Conservation (phyloP, 2,797 vertebrate genomes). For the Crypturellus tataupa region DNA sequence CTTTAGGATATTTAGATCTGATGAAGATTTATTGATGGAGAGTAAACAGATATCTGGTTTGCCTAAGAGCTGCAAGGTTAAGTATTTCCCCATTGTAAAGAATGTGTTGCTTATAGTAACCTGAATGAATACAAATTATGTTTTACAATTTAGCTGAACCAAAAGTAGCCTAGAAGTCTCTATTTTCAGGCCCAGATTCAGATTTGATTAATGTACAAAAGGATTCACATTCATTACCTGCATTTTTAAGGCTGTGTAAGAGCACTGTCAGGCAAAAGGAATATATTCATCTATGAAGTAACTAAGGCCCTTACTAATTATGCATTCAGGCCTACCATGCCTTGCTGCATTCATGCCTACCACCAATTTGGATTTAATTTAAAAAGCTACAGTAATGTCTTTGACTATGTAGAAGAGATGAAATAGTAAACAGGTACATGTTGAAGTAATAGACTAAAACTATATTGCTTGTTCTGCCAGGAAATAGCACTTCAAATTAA, state of each 20-base stretch:
- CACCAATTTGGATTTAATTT: neutral
- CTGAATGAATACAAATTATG: neutral
- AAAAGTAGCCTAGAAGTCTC: neutral
- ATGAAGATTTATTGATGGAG: neutral
- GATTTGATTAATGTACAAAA: neutral
- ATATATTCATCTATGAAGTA: neutral
- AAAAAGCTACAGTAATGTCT: neutral
- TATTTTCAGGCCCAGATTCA: neutral
- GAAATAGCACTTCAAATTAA: slow-evolving; percentile 51
- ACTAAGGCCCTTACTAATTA: neutral
- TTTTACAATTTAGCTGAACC: neutral
- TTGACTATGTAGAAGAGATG: neutral
- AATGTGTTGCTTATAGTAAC: neutral
- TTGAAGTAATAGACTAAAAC: slow-evolving; percentile 1
- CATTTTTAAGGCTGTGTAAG: neutral
- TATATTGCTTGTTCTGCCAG: slow-evolving; percentile 31
- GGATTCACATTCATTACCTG: neutral
- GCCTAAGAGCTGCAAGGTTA: neutral
- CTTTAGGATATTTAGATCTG: neutral
- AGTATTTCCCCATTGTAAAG: neutral
- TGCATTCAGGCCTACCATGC: neutral
- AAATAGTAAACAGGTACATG: neutral
- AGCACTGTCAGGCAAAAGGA: neutral
- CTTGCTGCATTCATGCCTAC: neutral
- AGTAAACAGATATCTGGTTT: neutral